Evolutionary conservation across 2,797 vertebrate species (phyloP).

Genomic region (Onychomys leucogaster): DNA sequence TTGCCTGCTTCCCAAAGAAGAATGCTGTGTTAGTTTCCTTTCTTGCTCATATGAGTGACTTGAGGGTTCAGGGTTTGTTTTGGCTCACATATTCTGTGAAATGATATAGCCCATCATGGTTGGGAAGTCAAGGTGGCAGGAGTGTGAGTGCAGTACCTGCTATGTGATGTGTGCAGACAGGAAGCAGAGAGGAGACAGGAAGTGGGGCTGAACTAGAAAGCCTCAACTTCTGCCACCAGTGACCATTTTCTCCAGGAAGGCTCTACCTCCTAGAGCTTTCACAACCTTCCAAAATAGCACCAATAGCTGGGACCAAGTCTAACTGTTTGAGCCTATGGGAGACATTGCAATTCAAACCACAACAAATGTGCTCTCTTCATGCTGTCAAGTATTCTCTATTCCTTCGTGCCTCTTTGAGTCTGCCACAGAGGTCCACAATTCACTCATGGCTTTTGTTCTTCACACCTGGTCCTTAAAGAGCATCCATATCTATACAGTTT

Average conservation of each 20-base stretch:
- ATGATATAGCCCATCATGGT: not conserved
- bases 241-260: not conserved
- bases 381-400: not conserved
- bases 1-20: not conserved
- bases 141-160: no score
- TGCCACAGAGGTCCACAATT: not conserved
- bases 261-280: not conserved
- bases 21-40: accelerated
- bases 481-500: not conserved
- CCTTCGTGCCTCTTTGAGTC: not conserved
- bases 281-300: not conserved
- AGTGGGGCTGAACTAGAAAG: not conserved
- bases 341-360: not conserved
- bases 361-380: no score
- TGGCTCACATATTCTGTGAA: not conserved
- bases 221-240: not conserved
- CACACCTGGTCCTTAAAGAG: not conserved
- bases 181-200: not conserved
- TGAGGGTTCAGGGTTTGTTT: not conserved
- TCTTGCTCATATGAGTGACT: not conserved
- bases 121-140: not conserved
- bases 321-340: no score
- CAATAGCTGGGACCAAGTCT: not conserved
- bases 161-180: not conserved
- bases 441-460: not conserved